phyloP scores from a whole-genome alignment of 2,113 vertebrate species.

The Calidris pygmaea region DNA sequence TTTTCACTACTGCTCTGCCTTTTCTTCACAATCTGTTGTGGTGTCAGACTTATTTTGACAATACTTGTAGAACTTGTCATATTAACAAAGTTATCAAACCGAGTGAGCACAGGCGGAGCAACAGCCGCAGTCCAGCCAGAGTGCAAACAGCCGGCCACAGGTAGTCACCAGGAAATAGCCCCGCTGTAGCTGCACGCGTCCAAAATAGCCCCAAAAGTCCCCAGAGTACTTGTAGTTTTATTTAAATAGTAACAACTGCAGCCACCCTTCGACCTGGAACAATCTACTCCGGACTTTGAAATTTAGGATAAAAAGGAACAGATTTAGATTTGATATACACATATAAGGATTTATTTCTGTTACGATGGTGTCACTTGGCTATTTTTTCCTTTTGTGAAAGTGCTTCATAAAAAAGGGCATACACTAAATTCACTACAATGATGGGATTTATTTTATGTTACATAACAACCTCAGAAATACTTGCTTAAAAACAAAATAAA shows the following conservation, averaged over 20 bases:
- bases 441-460: constrained; percentile 33
- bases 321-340: background rate
- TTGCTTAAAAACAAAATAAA: constrained; percentile 45
- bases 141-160: background rate
- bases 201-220: background rate
- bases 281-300: background rate
- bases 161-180: background rate
- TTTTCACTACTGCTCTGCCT: constrained; percentile 59
- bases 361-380: background rate
- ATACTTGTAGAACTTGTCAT: constrained; percentile 62
- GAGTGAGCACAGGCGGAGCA: background rate
- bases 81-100: constrained; percentile 55
- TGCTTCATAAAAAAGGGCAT: background rate
- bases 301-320: background rate
- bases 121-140: constrained; percentile 55
- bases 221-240: background rate
- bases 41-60: constrained; percentile 72
- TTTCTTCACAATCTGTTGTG: constrained; percentile 63
- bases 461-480: constrained; percentile 20
- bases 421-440: background rate
- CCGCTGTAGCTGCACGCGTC: background rate
- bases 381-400: background rate
- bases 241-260: background rate
- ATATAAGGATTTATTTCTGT: background rate
- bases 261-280: background rate